A percentile compares a stretch with the other conserved stretches of the same genome.
These are phyloP conservation scores for Gerris buenoi DNA, from an alignment of 1,140 invertebrate genomes.

Conservation along the genomic window DNA sequence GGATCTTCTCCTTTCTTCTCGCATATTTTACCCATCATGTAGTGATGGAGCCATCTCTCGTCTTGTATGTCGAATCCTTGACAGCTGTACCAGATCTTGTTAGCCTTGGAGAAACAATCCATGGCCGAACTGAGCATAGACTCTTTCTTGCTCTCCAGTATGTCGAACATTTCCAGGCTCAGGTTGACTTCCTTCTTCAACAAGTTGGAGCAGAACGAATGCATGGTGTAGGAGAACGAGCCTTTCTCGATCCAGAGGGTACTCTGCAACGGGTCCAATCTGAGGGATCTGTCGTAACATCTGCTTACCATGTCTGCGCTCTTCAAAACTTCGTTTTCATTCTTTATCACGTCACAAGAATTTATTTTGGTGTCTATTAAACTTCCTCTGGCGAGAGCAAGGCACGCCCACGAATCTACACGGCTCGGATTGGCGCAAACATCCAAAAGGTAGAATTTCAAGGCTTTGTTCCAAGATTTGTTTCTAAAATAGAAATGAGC, in stretches of 20 bases:
- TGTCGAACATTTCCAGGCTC: conserved; percentile 57
- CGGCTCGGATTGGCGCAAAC: conserved; percentile 58
- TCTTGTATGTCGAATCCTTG: conserved; percentile 30
- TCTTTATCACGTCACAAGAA: conserved; percentile 37
- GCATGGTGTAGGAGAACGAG: conserved; percentile 67
- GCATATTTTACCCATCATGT: conserved; percentile 82
- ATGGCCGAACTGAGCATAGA: conserved; percentile 58
- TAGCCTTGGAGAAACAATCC: conserved; percentile 59
- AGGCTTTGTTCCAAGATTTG: conserved; percentile 52
- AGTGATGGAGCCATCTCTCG: conserved; percentile 77
- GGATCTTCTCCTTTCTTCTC: conserved; percentile 64
- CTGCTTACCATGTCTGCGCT: conserved; percentile 49
- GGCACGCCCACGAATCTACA: conserved; percentile 81
- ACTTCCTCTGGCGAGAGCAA: conserved; percentile 65
- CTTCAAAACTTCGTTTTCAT: conserved; percentile 52
- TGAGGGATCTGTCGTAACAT: conserved; percentile 62
- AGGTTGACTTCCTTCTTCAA: conserved; percentile 47
- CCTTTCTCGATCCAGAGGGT: conserved; percentile 81
- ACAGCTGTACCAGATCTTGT: conserved; percentile 26
- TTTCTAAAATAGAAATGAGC: conserved; percentile 88
- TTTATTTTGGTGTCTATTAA: conserved; percentile 69
- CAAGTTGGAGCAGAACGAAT: conserved; percentile 70
- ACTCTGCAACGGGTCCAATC: conserved; percentile 49
- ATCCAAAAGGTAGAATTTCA: conserved; percentile 70
- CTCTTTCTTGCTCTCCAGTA: conserved; percentile 57